Base-by-base conservation (phyloP, 2,797 vertebrate genomes). In the Mallotus villosus region DNA sequence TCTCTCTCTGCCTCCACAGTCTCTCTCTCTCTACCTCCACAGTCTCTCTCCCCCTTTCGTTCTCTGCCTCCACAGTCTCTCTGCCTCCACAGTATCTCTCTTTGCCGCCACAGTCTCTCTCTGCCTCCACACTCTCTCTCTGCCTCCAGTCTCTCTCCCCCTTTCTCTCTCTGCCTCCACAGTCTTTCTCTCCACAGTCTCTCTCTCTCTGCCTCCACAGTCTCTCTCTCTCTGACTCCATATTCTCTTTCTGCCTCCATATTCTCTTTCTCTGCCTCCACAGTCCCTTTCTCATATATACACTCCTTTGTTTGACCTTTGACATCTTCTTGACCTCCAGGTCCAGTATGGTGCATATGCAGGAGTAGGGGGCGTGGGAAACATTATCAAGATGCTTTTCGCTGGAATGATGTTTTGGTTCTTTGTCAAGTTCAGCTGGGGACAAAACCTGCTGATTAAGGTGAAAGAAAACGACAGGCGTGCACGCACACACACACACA, bases 351-450 rank as follows among this genome's bases (percentile, higher is more conserved):
- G 89, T 0, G 90, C 85, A 4, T 95, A 94, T 0, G 2, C 79
- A n/a, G 85, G 83, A 0, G 0, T 94, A 8, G 92, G 93, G 72
- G 89, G 94, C 49, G 73, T 94, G 71, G 74, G 81, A 57, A 91
- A 92, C 76, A 85, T 90, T 32, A 77, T 94, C 70, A 90, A 90
- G 76, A 74, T 94, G 82, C 90, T 94, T 87, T 86, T 95, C 75
- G 85, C 91, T 5, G 93, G 93, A 68, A 81, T 95, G 64, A 81
- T 94, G 70, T 93, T 95, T 86, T 70, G 93, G 82, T 84, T 94
- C 73, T 89, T 95, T 64, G 90, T 89, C 68, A 94, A 83, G 72
- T 93, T 91, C 70, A 86, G 84, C 75, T 91, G 90, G 78, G 93
- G 93, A 85, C 90, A 91, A 78, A 92, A 93, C 37, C n/a, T 68